Evolutionary conservation across 2,888 invertebrate genomes (phyloP).

Genomic region (Prosapia bicincta): DNA sequence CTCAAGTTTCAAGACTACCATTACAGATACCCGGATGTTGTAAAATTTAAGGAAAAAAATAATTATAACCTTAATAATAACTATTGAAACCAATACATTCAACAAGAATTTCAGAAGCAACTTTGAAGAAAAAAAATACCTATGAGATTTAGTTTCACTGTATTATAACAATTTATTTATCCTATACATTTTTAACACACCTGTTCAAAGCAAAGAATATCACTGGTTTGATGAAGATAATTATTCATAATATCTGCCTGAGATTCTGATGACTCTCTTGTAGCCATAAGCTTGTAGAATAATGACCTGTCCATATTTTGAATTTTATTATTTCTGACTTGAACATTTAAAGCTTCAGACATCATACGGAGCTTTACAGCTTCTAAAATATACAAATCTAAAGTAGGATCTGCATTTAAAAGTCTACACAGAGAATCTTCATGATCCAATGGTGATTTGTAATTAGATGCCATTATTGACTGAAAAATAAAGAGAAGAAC

Average conservation of each 20-base stretch:
- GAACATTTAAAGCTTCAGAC: constrained; percentile 44
- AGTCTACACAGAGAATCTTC: constrained; percentile 22
- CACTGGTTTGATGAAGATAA: constrained; percentile 47
- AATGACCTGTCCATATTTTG: constrained; percentile 42
- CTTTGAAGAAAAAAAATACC: too few relatives aligned
- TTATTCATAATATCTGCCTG: constrained; percentile 45
- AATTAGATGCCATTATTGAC: neutral
- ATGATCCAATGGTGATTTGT: neutral
- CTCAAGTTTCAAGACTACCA: too few relatives aligned
- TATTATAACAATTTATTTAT: too few relatives aligned
- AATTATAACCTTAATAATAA: too few relatives aligned
- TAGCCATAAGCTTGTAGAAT: constrained; percentile 48
- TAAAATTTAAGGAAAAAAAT: too few relatives aligned
- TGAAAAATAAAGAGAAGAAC: neutral
- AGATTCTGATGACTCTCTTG: constrained; percentile 45
- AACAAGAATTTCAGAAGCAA: too few relatives aligned
- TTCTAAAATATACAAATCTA: constrained; percentile 39
- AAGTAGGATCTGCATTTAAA: constrained; percentile 35
- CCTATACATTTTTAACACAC: too few relatives aligned
- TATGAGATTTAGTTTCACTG: too few relatives aligned
- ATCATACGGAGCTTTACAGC: constrained; percentile 46
- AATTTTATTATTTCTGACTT: constrained; percentile 41
- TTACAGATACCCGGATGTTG: too few relatives aligned
- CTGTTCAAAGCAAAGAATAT: constrained; percentile 47
- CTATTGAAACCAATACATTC: too few relatives aligned